phyloP scores from a whole-genome alignment of 2,888 invertebrate species.

The Notodonta ziczac region DNA sequence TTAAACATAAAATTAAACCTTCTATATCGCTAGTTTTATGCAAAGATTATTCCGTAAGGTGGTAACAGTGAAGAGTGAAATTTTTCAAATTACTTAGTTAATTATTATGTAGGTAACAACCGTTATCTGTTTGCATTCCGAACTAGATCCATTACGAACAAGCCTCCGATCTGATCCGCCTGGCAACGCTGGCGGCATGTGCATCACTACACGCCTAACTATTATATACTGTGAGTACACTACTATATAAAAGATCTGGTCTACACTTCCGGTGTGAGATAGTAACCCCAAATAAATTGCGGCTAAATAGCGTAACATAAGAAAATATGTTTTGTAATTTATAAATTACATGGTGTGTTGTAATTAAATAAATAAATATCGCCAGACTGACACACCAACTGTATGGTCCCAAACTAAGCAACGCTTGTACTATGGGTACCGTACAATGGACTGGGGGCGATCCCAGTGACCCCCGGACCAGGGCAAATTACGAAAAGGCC shows the following conservation, averaged over 20 bases:
- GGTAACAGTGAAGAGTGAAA: not conserved
- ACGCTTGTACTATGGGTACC: too few relatives aligned
- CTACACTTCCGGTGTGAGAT: slow-evolving; percentile 37
- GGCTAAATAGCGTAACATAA: not conserved
- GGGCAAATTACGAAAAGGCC: too few relatives aligned
- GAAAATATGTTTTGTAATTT: not conserved
- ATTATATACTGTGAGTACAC: slow-evolving; percentile 49
- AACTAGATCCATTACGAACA: slow-evolving; percentile 45
- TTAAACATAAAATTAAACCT: not conserved
- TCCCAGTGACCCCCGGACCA: too few relatives aligned
- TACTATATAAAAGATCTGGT: slow-evolving; percentile 41
- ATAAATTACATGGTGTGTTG: not conserved
- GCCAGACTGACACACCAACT: too few relatives aligned
- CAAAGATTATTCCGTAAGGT: not conserved
- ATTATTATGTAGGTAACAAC: slow-evolving; percentile 1
- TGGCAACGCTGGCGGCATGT: slow-evolving; percentile 41
- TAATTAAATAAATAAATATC: too few relatives aligned
- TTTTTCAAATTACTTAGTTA: not conserved
- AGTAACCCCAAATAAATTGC: slow-evolving; percentile 12
- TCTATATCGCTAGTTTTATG: not conserved
- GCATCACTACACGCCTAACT: slow-evolving; percentile 52
- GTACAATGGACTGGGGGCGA: too few relatives aligned
- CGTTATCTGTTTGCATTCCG: slow-evolving; percentile 31
- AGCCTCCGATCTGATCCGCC: slow-evolving; percentile 44
- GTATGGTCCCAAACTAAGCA: too few relatives aligned